Base-by-base conservation (phyloP, 2,888 invertebrate species). In the Philopedon plagiatum region DNA sequence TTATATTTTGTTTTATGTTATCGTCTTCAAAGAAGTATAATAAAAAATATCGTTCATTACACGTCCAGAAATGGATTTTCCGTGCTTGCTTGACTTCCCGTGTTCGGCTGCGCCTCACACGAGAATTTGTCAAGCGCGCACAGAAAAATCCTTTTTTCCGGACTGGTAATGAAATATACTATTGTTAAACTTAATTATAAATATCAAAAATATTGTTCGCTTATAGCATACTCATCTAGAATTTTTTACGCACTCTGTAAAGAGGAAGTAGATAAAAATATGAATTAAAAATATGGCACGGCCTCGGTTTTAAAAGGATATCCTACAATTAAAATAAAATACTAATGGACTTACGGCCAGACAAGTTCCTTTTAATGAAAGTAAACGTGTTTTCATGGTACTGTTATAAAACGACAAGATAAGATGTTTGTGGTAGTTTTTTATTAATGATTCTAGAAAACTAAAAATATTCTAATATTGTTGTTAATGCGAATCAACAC, bases 301-400 rank as follows among this genome's bases (percentile, higher is more conserved):
- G 57, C 69, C 69, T 69, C 69, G 69, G 61, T 51, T 57, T 54
- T 62, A 63, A 69, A 69, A 69, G 69, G 69, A 69, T 69, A 69
- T 69, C 69, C 69, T 69, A 69, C 63, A 62, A 69, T 69, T 69
- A 69, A 62, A 69, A 51, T 69, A 63, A 69, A 69, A 69, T 69
- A 62, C 63, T 69, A 69, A 69, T 69, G 69, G 62, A 69, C 62
- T 56, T 65, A 65, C 26, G 56, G 15, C 39, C 56, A 56, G 54
- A 63, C 62, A 51, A 26, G 63, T 69, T 63, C 56, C 62, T 62
- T 62, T 68, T 60, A 18, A 54, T 15, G 51, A 63, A 63, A 51
- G 51, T 34, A 46, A 63, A 34, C 32, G 62, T 15, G 46, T 18
- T 49, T 23, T 51, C 29, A 15, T 54, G 21, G 9, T 54, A 54